phyloP scores from a whole-genome alignment of 2,888 invertebrate genomes.

The Empis livida region DNA sequence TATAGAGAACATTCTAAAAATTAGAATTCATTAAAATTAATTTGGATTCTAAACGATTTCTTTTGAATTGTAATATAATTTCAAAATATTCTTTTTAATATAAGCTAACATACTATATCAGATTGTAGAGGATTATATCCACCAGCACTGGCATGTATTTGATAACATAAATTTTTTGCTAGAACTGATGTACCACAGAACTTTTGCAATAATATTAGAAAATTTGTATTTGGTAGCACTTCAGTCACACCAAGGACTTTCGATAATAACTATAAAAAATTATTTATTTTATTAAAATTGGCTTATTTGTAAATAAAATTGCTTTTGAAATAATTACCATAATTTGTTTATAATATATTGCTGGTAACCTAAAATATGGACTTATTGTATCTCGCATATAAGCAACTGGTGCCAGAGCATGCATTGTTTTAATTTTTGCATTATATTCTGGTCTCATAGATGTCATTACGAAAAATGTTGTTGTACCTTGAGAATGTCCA shows the following conservation, averaged over 20 bases:
- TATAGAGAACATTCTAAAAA: neutral
- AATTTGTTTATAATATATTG: conserved; percentile 22
- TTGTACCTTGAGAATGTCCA: conserved; percentile 49
- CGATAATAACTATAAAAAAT: neutral
- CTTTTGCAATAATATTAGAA: neutral
- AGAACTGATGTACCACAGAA: neutral
- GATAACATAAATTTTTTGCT: neutral
- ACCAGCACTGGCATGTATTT: neutral
- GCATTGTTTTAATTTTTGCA: conserved; percentile 35
- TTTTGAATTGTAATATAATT: no score
- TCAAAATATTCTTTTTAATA: no score
- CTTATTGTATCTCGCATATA: conserved; percentile 44
- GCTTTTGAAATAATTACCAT: neutral
- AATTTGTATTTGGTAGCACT: neutral
- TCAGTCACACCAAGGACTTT: neutral
- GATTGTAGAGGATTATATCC: neutral
- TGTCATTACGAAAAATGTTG: conserved; percentile 37
- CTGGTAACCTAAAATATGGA: conserved; percentile 32
- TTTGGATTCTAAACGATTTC: no score
- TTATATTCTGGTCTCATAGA: conserved; percentile 36
- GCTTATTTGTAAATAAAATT: neutral
- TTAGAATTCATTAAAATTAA: no score
- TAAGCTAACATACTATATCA: neutral
- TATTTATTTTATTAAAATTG: neutral
- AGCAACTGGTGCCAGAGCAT: conserved; percentile 51